Base-by-base conservation (phyloP, 1,140 invertebrate genomes). In the Stenopsyche tienmushanensis region DNA sequence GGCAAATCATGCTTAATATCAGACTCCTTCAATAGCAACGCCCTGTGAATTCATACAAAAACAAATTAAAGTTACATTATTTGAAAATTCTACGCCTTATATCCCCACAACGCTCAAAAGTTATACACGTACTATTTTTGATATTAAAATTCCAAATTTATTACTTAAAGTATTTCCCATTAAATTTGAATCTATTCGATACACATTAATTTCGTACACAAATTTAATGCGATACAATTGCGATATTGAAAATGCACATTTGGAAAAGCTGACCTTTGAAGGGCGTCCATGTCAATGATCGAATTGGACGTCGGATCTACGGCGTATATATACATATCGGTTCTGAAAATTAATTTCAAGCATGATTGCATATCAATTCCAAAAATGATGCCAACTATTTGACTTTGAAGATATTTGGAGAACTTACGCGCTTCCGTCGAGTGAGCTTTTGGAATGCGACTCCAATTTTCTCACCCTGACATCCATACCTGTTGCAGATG, bases 271-370 rank as follows among this genome's bases (percentile, higher is more conserved):
- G 81, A 91, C 89, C 84, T 86, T 75, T 91, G 84, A 20, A 93
- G 72, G 0, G 85, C 83, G 50, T 90, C 88, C 82, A 89, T 91
- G 73, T 93, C 90, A 49, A 93, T 83, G 62, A 94, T 87, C 1
- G 88, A 82, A 73, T 94, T 93, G 0, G 90, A 86, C 55, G 87
- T 76, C 1, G 88, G 89, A 78, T 93, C 90, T 5, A 93, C 88
- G 0, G 89, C 91, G 72, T 94, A 93, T 29, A 93, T 80, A 67
- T 91, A 93, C 77, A 93, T 82, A 70, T 94, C 90, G 23, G 91
- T 93, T 21, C 90, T 92, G 76, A 70, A 86, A 86, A 64, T 47
- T 17, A 20, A 18, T 17, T 29, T 45, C 60, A 55, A 64, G 67
- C 50, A 62, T 23, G 15, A 1, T 42, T 49, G 21, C 29, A 47